These are phyloP conservation scores for Drosophila glabriapex DNA, from an alignment of 2,888 invertebrate genomes.

Conservation along the genomic window DNA sequence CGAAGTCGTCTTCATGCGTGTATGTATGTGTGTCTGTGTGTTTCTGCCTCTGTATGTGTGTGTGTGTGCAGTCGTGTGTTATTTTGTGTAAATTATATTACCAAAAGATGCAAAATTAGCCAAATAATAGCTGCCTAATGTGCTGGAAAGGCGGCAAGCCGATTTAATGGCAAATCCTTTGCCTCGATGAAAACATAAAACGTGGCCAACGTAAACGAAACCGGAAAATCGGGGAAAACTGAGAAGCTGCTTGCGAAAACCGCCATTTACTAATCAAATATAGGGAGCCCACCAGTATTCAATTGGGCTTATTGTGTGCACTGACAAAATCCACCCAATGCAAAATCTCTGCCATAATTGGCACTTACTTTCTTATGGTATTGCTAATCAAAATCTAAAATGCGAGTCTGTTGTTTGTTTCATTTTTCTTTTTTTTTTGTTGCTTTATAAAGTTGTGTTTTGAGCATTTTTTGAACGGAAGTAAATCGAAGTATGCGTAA, in stretches of 20 bases:
- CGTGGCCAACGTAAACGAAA: slow-evolving; percentile 33
- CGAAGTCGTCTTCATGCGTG: neutral
- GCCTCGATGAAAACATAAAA: slow-evolving; percentile 70
- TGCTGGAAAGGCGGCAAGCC: slow-evolving; percentile 67
- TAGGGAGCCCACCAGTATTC: slow-evolving; percentile 14
- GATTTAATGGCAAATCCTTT: slow-evolving; percentile 77
- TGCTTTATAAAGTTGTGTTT: slow-evolving; percentile 19
- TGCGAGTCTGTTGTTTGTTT: slow-evolving; percentile 1
- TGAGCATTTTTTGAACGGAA: slow-evolving; percentile 9
- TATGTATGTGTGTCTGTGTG: slow-evolving; percentile 10
- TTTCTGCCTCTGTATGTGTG: slow-evolving; percentile 3
- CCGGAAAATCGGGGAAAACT: neutral
- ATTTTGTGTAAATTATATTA: slow-evolving; percentile 80
- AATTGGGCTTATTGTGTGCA: slow-evolving; percentile 34
- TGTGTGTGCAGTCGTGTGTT: slow-evolving; percentile 77
- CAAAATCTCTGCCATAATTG: slow-evolving; percentile 26
- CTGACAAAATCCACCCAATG: slow-evolving; percentile 32
- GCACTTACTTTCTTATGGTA: slow-evolving; percentile 23
- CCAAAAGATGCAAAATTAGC: slow-evolving; percentile 81
- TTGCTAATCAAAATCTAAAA: slow-evolving; percentile 31
- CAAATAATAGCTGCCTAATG: slow-evolving; percentile 79
- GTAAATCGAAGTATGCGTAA: slow-evolving; percentile 25
- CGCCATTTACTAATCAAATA: slow-evolving; percentile 50
- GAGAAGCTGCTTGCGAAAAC: neutral
- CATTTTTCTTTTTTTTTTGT: neutral